Conservation (phyloP, 2,888 invertebrate species). For the Oxystoma pomonae region DNA sequence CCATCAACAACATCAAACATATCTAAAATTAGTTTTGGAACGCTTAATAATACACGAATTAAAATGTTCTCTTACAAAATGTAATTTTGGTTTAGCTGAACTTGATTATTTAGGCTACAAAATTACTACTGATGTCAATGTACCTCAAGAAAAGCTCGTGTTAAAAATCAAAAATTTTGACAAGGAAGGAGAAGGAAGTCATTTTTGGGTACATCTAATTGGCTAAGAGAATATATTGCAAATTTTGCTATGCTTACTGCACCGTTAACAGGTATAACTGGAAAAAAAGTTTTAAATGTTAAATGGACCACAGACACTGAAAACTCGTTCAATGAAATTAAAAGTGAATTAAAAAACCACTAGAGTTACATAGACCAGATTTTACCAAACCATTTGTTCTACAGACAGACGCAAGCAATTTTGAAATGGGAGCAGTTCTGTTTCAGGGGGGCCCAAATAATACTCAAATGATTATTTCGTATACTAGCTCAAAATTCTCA, state of each 20-base stretch:
- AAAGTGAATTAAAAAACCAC: background rate
- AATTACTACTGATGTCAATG: background rate
- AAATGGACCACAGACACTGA: background rate
- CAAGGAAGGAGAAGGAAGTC: background rate
- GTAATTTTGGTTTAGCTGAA: background rate
- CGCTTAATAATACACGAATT: background rate
- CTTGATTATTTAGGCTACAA: background rate
- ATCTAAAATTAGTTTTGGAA: background rate
- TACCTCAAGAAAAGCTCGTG: background rate
- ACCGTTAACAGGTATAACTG: background rate
- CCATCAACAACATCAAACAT: no score
- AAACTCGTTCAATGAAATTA: background rate
- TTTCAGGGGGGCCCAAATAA: background rate
- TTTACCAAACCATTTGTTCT: no score
- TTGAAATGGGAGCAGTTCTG: background rate
- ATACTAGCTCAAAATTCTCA: constrained; percentile 23
- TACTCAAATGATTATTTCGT: constrained; percentile 21
- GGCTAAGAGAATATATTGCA: no score
- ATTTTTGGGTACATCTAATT: background rate
- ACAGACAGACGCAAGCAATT: no score
- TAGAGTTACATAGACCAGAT: background rate
- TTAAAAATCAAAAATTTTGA: background rate
- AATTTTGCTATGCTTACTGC: background rate
- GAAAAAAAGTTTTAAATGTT: background rate
- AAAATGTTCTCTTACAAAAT: background rate